Conservation (phyloP, 2,888 invertebrate genomes). For the Schizotus pectinicornis region DNA sequence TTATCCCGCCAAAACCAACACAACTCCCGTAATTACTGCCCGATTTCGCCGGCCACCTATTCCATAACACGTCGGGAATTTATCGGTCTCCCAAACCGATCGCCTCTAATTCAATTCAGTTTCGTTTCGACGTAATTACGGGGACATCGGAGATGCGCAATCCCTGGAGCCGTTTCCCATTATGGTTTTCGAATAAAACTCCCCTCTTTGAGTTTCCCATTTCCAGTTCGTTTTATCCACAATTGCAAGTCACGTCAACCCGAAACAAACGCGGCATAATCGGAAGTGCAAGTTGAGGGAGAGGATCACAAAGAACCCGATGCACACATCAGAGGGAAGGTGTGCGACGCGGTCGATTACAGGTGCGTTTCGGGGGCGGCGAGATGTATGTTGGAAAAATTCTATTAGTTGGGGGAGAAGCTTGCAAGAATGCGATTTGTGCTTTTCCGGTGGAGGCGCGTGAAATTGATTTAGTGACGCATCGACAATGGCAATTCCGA, state of each 20-base stretch:
- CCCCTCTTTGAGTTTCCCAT: neutral
- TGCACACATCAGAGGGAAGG: neutral
- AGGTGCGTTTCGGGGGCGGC: neutral
- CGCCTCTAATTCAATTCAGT: neutral
- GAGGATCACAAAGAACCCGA: constrained; percentile 3
- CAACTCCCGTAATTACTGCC: too few relatives aligned
- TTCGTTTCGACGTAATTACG: constrained; percentile 1
- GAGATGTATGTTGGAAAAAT: neutral
- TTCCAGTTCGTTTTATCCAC: neutral
- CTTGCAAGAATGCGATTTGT: constrained; percentile 6
- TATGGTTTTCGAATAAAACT: neutral
- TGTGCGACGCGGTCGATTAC: neutral
- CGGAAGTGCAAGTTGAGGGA: neutral
- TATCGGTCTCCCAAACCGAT: neutral
- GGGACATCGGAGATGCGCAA: neutral
- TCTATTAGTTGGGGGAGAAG: neutral
- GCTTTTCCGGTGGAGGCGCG: neutral
- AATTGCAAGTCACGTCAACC: neutral
- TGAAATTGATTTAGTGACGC: constrained; percentile 9
- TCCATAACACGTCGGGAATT: too few relatives aligned
- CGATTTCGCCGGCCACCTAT: too few relatives aligned
- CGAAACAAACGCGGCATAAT: neutral
- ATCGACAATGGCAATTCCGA: neutral
- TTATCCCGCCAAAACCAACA: too few relatives aligned
- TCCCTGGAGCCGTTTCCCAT: neutral